These are phyloP conservation scores for Naso thynnoides DNA, from an alignment of 2,797 vertebrate species.

Conservation along the genomic window DNA sequence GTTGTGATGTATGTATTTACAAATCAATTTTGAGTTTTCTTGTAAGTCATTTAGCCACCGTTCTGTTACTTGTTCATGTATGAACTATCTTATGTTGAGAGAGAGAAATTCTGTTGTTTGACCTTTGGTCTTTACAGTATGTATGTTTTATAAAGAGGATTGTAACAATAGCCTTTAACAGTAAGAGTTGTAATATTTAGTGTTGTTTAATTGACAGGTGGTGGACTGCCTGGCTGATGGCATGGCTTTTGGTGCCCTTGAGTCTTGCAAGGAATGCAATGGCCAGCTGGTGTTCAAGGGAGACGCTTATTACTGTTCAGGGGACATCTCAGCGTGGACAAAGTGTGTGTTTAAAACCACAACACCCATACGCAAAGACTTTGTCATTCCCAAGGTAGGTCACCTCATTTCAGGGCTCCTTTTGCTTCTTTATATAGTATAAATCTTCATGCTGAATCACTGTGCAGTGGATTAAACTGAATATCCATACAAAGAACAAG, in stretches of 20 bases:
- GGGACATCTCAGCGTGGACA: conserved; percentile 97
- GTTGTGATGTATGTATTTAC: too few relatives aligned
- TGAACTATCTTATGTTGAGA: too few relatives aligned
- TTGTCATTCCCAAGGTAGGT: conserved; percentile 92
- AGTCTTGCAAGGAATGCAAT: conserved; percentile 89
- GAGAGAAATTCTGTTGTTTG: too few relatives aligned
- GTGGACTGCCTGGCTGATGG: conserved; percentile 93
- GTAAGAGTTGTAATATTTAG: too few relatives aligned
- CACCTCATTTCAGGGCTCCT: conserved; percentile 12
- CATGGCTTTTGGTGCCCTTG: conserved; percentile 93
- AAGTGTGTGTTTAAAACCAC: conserved; percentile 94
- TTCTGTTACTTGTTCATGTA: too few relatives aligned
- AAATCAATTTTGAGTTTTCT: too few relatives aligned
- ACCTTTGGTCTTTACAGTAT: too few relatives aligned
- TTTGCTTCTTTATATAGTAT: background rate
- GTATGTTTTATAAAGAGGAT: too few relatives aligned
- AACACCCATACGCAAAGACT: conserved; percentile 90
- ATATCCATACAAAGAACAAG: background rate
- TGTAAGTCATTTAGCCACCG: too few relatives aligned
- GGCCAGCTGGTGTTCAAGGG: conserved; percentile 96
- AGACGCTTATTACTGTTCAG: conserved; percentile 93
- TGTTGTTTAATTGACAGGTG: conserved; percentile 81
- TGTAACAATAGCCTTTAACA: too few relatives aligned
- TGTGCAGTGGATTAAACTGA: background rate
- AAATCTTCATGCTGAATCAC: background rate